Base-by-base conservation (phyloP, 2,113 vertebrate genomes). In the Aphyosemion australe region DNA sequence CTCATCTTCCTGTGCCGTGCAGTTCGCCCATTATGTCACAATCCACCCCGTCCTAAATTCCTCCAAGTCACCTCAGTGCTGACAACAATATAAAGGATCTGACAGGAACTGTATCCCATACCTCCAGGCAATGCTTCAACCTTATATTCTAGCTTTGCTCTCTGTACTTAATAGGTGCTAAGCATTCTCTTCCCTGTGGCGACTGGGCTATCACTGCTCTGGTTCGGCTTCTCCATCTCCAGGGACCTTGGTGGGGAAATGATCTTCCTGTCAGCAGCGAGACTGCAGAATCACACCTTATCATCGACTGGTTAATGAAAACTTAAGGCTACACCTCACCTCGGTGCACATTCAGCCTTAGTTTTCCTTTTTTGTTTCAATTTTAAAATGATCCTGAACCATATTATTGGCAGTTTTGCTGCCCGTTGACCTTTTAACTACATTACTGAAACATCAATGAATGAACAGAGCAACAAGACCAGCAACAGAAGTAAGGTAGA, bases 131-230 rank as follows among this genome's bases (percentile, higher is more conserved):
- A 26, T 61, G 62, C 61, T 72, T 78, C 69, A 78, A 71, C 77
- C 81, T 80, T 77, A 83, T 83, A 85, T 80, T 79, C 80, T 51
- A 72, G 72, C 54, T 76, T 79, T 80, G 65, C 71, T 67, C 80
- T 82, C 78, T 67, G 71, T 87, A 77, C 42, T 88, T 87, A 88
- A 89, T 83, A 84, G 84, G 75, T 83, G 73, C 75, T 88, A 83
- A 69, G 74, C 53, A 65, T 79, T 83, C 69, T 76, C 65, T 64
- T 81, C 81, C 89, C 87, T 71, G 74, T 82, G 84, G 85, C 80
- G 46, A 68, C 15, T 47, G 2, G 56, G 69, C 80, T 83, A 84
- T 88, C 83, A 72, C 58, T 39, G 56, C 10, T 8, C 79, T 73
- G 47, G 49, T 65, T 74, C 67, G 70, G 72, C 79, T 57, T 6